These are phyloP conservation scores for Monoplex corrugatus DNA, from an alignment of 2,888 invertebrate genomes.

Conservation along the genomic window DNA sequence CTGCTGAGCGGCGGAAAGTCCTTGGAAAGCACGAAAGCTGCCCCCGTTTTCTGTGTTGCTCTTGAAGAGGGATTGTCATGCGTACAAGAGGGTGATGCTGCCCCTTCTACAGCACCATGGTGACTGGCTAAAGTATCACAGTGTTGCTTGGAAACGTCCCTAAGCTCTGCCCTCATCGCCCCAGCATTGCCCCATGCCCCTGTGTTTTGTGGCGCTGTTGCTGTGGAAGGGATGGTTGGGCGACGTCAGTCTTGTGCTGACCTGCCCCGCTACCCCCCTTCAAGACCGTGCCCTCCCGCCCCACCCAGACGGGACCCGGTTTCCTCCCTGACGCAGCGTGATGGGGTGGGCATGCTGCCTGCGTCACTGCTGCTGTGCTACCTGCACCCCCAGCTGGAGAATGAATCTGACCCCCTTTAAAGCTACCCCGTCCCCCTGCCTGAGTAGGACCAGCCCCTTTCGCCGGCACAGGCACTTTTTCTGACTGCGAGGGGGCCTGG, in stretches of 20 bases:
- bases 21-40: neutral
- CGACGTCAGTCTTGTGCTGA: neutral
- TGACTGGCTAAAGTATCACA: slow-evolving; percentile 1
- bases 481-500: neutral
- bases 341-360: neutral
- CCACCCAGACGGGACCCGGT: neutral
- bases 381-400: neutral
- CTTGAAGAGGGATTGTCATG: neutral
- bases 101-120: neutral
- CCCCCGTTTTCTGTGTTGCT: slow-evolving; percentile 13
- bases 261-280: neutral
- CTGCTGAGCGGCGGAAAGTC: neutral
- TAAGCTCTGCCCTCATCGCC: neutral
- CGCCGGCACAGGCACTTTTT: too few relatives aligned
- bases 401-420: neutral
- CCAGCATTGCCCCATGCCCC: too few relatives aligned
- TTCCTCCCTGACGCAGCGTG: neutral
- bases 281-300: neutral
- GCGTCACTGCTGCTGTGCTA: neutral
- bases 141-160: slow-evolving; percentile 30
- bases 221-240: neutral
- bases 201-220: too few relatives aligned
- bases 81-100: neutral
- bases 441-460: neutral
- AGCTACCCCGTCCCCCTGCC: neutral